Base-by-base conservation (phyloP, 2,888 invertebrate genomes). In the Stenolophus ochropezus region DNA sequence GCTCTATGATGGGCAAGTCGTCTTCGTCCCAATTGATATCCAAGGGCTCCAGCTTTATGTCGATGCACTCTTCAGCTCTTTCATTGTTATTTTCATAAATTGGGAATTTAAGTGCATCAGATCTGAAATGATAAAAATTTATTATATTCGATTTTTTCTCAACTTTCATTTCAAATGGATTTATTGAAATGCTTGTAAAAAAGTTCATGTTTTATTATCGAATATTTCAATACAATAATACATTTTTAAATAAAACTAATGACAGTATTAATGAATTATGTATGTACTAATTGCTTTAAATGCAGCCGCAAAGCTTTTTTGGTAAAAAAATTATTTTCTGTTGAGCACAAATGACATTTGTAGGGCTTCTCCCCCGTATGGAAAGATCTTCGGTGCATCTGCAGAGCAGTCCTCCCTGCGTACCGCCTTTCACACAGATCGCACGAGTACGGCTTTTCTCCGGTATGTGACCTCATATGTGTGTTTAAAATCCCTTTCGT, bases 381-480 rank as follows among this genome's bases (percentile, higher is more conserved):
- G 6, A 21, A 33, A 21, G 53, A 53, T 21, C 80, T 69, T 23
- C 23, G 53, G 58, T 80, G 80, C 42, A 80, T 56, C n/a, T 58
- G 25, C 27, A 80, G 23, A n/a, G 80, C 80, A 20, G 80, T 80
- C 16, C 56, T 21, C 2, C 80, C 80, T 14, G 80, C 71, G 47
- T 80, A 80, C 16, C 47, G 56, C 23, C 53, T 73, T 8, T 80
- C 73, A 69, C 80, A 80, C 4, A 73, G 73, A 16, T 80, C 80
- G 85, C 93, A 93, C 0, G 91, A 89, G 86, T 92, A 93, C 0
- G 93, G 93, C 83, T 91, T 91, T 84, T 93, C 92, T 33, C 93
- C 92, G 77, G 92, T 92, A 86, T 92, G 92, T 4, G 92, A 92
- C 65, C 92, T 88, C 33, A 91, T 91, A 85, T 92, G 92, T 79